A percentile compares a stretch with the other conserved stretches of the same genome.
Conservation (phyloP, 2,113 vertebrate species). For the Epinephelus lanceolatus region DNA sequence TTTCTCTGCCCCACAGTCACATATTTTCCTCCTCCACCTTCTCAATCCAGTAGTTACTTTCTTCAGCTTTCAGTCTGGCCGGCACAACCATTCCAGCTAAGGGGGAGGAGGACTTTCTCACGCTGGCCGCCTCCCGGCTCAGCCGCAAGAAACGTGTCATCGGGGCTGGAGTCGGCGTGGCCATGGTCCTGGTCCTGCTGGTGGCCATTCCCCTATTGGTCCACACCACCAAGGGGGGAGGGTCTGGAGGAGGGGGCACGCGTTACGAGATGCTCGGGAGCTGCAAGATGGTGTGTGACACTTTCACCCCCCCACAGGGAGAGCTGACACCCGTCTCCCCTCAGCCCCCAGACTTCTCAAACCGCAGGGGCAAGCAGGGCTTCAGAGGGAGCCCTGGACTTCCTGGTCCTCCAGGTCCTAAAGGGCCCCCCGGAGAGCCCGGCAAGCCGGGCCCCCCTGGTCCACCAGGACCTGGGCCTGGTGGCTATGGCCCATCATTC, state of each 20-base stretch:
- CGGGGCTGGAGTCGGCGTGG: constrained; percentile 94
- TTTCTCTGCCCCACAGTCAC: constrained; percentile 11
- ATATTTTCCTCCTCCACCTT: constrained; percentile 13
- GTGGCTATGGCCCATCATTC: constrained; percentile 90
- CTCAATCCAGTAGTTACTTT: constrained; percentile 52
- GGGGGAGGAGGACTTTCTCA: constrained; percentile 95
- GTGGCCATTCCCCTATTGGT: constrained; percentile 97
- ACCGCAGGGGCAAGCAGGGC: constrained; percentile 90
- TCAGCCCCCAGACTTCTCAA: constrained; percentile 86
- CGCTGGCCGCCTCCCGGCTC: constrained; percentile 94
- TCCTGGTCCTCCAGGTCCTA: constrained; percentile 90
- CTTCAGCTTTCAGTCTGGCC: constrained; percentile 81
- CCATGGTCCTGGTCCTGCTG: constrained; percentile 95
- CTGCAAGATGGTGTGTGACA: constrained; percentile 94
- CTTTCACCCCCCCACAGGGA: constrained; percentile 88
- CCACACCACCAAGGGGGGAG: constrained; percentile 91
- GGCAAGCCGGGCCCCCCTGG: constrained; percentile 92
- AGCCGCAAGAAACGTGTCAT: constrained; percentile 94
- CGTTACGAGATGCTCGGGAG: constrained; percentile 94
- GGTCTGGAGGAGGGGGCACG: constrained; percentile 85
- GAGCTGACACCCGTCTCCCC: constrained; percentile 88
- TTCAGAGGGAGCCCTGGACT: constrained; percentile 89
- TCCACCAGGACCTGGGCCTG: constrained; percentile 90
- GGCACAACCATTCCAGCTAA: constrained; percentile 92
- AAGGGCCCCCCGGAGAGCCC: constrained; percentile 91